Conservation (phyloP, 2,888 invertebrate species). For the Nomada fucata region DNA sequence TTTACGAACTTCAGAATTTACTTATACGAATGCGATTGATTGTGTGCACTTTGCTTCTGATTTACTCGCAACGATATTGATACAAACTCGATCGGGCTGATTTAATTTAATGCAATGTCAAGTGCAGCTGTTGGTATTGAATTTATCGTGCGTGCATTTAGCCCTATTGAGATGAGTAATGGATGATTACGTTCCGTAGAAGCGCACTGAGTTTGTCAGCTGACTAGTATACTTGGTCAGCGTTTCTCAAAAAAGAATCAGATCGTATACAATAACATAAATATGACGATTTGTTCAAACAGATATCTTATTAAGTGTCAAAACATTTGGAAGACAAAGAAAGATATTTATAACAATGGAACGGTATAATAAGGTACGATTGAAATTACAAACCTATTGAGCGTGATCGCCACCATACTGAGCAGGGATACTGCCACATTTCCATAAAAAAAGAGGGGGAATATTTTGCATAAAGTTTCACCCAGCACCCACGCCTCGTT, state of each 20-base stretch:
- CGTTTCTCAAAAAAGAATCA: slow-evolving; percentile 17
- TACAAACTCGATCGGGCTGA: neutral
- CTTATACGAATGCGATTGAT: too few species aligned
- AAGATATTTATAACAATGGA: neutral
- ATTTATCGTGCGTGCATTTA: slow-evolving; percentile 29
- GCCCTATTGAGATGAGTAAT: slow-evolving; percentile 36
- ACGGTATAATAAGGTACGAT: neutral
- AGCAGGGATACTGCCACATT: slow-evolving; percentile 94
- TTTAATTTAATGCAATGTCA: slow-evolving; percentile 17
- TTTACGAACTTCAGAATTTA: too few species aligned
- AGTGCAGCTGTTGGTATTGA: slow-evolving; percentile 25
- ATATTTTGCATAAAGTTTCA: slow-evolving; percentile 91
- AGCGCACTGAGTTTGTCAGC: slow-evolving; percentile 37
- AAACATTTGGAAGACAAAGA: neutral
- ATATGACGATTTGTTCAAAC: neutral
- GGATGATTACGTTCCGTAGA: slow-evolving; percentile 29
- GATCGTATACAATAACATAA: neutral
- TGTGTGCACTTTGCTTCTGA: neutral
- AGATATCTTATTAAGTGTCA: neutral
- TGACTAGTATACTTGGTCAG: slow-evolving; percentile 24
- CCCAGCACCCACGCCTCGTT: slow-evolving; percentile 93
- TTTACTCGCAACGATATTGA: neutral
- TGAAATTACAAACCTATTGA: slow-evolving; percentile 89
- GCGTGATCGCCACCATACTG: slow-evolving; percentile 95
- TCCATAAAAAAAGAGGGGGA: slow-evolving; percentile 95